Base-by-base conservation (phyloP, 37 sponge, comb jelly and placozoan species). In the Petrosia ficiformis region DNA sequence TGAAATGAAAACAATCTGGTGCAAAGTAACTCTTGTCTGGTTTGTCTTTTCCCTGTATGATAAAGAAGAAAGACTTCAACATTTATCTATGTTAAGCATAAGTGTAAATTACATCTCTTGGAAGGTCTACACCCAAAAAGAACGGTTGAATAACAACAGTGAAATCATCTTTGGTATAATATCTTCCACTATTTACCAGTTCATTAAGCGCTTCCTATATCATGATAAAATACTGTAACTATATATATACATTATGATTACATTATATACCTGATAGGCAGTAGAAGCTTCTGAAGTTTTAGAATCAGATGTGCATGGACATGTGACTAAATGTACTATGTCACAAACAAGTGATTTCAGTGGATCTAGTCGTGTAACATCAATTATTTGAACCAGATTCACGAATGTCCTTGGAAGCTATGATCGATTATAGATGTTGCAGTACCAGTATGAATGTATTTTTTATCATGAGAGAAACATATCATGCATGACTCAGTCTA, bases 1-100 rank as follows among this genome's bases (percentile, higher is more conserved):
- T 84, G 66, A 90, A 80, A 44, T 90, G 90, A 72, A 90, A 90
- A 74, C 90, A 90, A 54, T 90, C 90, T 0, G 75, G 82, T 29
- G 85, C 90, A 84, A 90, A 84, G 58, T 71, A 84, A 29, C 54
- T 44, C 57, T 1, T 67, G 57, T 85, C 80, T 21, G 68, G 67
- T 10, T 71, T 43, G 28, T 78, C 86, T 33, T 78, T 42, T 38
- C 60, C 30, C n/a, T 10, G 60, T 8, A 6, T 8, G 63, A n/a
- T n/a, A 61, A 26, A 6, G 5, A n/a, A 26, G 14, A 19, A 48
- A 48, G 54, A 48, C 14, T 48, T 8, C 29, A 31, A 8, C 10
- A 31, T 64, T 31, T 25, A 64, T 25, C 66, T 25, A 14, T 19
- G 43, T 29, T 22, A 41, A 21, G 14, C 14, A 61, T 6, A 11